These are phyloP conservation scores for Epirrhoe tristata DNA, from an alignment of 2,888 invertebrate species.

Conservation along the genomic window DNA sequence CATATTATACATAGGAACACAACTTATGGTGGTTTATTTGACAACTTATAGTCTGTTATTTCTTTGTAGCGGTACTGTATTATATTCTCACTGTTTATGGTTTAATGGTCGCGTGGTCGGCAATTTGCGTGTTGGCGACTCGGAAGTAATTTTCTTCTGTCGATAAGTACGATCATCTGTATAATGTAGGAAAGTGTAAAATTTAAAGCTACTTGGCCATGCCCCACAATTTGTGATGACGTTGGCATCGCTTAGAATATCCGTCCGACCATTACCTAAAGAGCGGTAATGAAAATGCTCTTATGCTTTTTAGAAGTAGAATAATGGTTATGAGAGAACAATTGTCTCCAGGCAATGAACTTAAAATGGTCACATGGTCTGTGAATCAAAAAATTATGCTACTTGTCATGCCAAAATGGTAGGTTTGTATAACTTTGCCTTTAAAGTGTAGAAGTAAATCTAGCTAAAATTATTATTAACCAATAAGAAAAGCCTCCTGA, in stretches of 20 bases:
- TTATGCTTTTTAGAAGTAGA: constrained; percentile 13
- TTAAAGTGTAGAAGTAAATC: not conserved
- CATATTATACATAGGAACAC: no score
- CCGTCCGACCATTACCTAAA: constrained; percentile 23
- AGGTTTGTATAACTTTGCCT: not conserved
- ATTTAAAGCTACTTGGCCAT: constrained; percentile 55
- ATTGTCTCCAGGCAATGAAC: not conserved
- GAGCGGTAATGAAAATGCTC: constrained; percentile 17
- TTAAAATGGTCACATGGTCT: not conserved
- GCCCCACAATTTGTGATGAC: constrained; percentile 40
- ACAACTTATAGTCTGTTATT: constrained; percentile 23
- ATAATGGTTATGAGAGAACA: not conserved
- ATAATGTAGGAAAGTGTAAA: constrained; percentile 58
- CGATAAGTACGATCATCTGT: constrained; percentile 59
- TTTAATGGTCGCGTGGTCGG: constrained; percentile 43
- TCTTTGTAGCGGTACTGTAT: not conserved
- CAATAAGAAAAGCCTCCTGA: not conserved
- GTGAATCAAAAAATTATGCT: not conserved
- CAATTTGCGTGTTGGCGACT: constrained; percentile 62
- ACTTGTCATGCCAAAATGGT: no score
- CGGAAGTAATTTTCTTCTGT: constrained; percentile 67
- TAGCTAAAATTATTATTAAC: not conserved
- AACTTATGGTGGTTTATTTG: no score
- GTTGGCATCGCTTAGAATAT: constrained; percentile 31
- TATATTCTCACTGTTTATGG: constrained; percentile 38